Percentiles rank a stretch among this genome's conserved stretches.
Evolutionary conservation across 2,888 invertebrate genomes (phyloP).

Genomic region (Ophonus ardosiacus): DNA sequence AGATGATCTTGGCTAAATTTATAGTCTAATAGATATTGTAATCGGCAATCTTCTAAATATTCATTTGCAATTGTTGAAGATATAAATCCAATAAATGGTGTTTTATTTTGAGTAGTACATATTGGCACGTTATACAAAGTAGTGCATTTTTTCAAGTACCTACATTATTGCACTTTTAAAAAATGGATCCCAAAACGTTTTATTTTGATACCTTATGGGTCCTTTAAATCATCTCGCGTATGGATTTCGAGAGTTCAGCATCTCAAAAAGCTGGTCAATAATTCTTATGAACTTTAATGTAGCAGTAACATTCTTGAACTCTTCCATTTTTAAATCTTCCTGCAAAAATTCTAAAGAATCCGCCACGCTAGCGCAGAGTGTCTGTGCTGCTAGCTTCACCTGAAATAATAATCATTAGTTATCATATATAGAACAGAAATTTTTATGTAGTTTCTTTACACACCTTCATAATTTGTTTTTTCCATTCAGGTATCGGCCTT

Average conservation of each 20-base stretch:
- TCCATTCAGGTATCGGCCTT: background rate
- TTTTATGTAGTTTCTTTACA: background rate
- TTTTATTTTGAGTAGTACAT: background rate
- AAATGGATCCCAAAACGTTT: background rate
- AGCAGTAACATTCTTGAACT: background rate
- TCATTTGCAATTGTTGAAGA: background rate
- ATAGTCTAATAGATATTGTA: background rate
- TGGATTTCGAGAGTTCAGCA: background rate
- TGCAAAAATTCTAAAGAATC: background rate
- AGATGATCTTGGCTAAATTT: constrained; percentile 6
- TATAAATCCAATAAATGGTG: background rate
- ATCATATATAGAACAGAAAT: background rate
- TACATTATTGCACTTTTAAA: background rate
- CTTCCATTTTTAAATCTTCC: background rate
- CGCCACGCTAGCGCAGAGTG: background rate
- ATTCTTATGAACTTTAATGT: background rate
- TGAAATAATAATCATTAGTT: background rate
- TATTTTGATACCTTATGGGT: background rate
- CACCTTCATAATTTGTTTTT: background rate
- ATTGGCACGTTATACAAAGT: background rate
- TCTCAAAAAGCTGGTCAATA: background rate
- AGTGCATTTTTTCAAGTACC: background rate
- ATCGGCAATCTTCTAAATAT: background rate
- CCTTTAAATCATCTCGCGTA: background rate
- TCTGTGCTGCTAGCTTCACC: background rate